Conservation (phyloP, 2,888 invertebrate genomes). For the Eupeodes latifasciatus region DNA sequence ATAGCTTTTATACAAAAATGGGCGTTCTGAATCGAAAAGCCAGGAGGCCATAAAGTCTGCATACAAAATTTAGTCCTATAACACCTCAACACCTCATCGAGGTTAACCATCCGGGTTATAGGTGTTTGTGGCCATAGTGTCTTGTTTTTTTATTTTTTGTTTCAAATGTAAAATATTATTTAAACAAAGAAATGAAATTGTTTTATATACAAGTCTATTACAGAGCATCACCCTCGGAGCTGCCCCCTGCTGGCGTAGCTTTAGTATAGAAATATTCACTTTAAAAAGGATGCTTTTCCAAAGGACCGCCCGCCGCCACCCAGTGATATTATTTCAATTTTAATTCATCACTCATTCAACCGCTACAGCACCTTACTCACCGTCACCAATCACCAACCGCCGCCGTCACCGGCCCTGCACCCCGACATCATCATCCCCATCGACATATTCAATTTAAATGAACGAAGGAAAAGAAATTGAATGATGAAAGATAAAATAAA, state of each 20-base stretch:
- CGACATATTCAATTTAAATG: not conserved
- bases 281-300: conserved; percentile 40
- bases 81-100: conserved; percentile 6
- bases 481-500: conserved; percentile 59
- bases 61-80: not conserved
- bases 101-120: conserved; percentile 1
- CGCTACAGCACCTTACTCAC: conserved; percentile 45
- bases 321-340: conserved; percentile 60
- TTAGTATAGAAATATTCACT: conserved; percentile 36
- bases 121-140: not conserved
- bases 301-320: not conserved
- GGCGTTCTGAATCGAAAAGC: not conserved
- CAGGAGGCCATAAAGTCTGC: not conserved
- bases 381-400: not conserved
- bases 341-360: conserved; percentile 65
- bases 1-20: not conserved
- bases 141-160: not conserved
- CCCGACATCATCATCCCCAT: no score
- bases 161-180: conserved; percentile 20
- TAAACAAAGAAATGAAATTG: conserved; percentile 46
- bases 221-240: not conserved
- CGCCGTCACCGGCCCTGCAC: not conserved
- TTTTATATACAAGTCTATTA: conserved; percentile 21
- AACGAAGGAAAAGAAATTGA: conserved; percentile 24
- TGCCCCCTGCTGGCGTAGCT: not conserved